These are phyloP conservation scores for Chironomus tentans DNA, from an alignment of 2,888 invertebrate species.

Conservation along the genomic window DNA sequence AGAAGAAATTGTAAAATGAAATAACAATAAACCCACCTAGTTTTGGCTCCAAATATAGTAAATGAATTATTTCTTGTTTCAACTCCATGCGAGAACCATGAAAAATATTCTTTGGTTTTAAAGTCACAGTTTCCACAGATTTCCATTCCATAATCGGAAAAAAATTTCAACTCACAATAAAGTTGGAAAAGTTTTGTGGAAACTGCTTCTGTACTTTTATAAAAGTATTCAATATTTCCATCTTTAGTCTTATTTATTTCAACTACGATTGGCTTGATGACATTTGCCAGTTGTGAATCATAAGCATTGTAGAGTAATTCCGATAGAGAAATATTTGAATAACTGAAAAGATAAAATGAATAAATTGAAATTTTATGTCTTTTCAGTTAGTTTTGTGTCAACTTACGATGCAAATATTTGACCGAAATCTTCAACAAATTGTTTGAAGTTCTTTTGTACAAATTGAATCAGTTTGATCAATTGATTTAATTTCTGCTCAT, in stretches of 20 bases:
- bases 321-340: background rate
- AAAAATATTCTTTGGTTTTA: background rate
- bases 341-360: too few relatives aligned
- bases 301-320: background rate
- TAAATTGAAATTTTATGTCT: too few relatives aligned
- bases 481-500: background rate
- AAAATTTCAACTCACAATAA: background rate
- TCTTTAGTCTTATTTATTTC: background rate
- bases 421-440: background rate
- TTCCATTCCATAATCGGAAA: conserved; percentile 1
- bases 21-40: background rate
- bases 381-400: too few relatives aligned
- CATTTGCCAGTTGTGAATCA: background rate
- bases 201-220: background rate
- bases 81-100: background rate
- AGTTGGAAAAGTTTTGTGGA: conserved; percentile 5
- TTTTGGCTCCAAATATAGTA: background rate
- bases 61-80: background rate
- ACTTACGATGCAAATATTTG: conserved; percentile 3
- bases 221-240: conserved; percentile 6
- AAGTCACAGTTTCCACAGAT: background rate
- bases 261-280: background rate
- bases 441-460: background rate
- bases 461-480: background rate
- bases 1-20: too few relatives aligned